Evolutionary conservation across 2,888 invertebrate species (phyloP).

Genomic region (Ceriagrion tenellum): DNA sequence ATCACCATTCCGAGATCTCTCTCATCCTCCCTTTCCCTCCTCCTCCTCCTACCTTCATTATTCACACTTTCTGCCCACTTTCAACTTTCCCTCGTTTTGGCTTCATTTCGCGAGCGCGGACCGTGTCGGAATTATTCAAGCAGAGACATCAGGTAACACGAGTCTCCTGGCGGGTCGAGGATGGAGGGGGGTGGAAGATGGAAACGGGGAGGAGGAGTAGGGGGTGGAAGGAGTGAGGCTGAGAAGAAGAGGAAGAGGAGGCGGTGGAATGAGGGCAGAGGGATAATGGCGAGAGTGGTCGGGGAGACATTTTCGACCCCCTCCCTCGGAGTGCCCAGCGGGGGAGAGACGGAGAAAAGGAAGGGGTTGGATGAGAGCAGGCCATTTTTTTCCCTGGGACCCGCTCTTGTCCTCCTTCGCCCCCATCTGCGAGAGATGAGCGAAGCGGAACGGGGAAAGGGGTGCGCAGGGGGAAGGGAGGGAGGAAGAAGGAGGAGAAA

Average conservation of each 20-base stretch:
- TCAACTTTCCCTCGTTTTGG: slow-evolving; percentile 42
- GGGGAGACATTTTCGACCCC: neutral
- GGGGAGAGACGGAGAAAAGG: neutral
- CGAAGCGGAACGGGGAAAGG: no score
- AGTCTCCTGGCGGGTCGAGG: neutral
- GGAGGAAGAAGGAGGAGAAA: neutral
- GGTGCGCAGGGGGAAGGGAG: neutral
- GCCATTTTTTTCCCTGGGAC: neutral
- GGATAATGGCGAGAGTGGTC: neutral
- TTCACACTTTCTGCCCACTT: slow-evolving; percentile 12
- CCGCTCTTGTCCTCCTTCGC: neutral
- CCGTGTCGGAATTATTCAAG: slow-evolving; percentile 64
- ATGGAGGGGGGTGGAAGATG: neutral
- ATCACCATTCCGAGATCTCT: neutral
- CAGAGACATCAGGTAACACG: slow-evolving; percentile 43
- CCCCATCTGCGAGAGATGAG: neutral
- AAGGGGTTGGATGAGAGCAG: neutral
- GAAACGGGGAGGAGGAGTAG: neutral
- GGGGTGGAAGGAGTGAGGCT: neutral
- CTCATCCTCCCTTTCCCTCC: neutral
- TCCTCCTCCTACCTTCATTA: neutral
- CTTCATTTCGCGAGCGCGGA: slow-evolving; percentile 44
- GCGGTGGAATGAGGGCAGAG: neutral
- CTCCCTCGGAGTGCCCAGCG: neutral
- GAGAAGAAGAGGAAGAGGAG: no score